Percentiles rank a stretch among this genome's conserved stretches.
Evolutionary conservation across 92 coral and sea anemone species (phyloP).

Genomic region (Palythoa heliodiscus): DNA sequence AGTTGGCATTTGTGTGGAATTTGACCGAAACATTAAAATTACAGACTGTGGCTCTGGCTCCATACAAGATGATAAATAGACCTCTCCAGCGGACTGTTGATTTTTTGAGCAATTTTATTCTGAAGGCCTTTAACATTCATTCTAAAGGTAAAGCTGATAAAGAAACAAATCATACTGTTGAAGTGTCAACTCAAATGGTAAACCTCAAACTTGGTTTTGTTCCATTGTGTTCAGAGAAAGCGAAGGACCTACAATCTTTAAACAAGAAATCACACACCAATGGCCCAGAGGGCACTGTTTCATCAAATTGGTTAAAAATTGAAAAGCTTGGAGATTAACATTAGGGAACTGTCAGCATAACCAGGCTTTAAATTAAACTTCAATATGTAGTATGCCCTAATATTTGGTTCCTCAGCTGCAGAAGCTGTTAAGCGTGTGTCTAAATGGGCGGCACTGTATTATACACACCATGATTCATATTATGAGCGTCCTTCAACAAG

Average conservation of each 20-base stretch:
- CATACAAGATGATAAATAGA: slow-evolving; percentile 61
- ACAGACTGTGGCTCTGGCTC: slow-evolving; percentile 65
- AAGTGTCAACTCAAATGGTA: neutral
- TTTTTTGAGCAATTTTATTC: slow-evolving; percentile 62
- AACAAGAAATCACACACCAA: neutral
- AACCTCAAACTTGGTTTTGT: neutral
- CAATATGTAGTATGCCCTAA: no score
- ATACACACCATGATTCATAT: no score
- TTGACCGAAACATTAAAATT: slow-evolving; percentile 60
- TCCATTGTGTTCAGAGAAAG: neutral
- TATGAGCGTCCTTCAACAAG: no score
- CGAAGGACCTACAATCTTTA: no score
- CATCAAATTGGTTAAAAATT: neutral
- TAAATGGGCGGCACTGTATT: no score
- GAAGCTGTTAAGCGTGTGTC: no score
- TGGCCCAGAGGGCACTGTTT: slow-evolving; percentile 8
- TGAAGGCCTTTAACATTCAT: slow-evolving; percentile 15
- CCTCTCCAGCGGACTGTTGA: slow-evolving; percentile 63
- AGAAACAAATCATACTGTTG: slow-evolving; percentile 4
- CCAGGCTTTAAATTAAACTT: no score
- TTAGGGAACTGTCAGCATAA: slow-evolving; percentile 52
- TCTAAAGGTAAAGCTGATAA: slow-evolving; percentile 20
- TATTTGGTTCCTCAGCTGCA: no score
- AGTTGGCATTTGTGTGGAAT: slow-evolving; percentile 56
- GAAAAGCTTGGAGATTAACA: slow-evolving; percentile 59